Evolutionary conservation across 2,113 vertebrate species (phyloP), one percentile per base, ranked within the genome.

Genomic region (Gavialis gangeticus): DNA sequence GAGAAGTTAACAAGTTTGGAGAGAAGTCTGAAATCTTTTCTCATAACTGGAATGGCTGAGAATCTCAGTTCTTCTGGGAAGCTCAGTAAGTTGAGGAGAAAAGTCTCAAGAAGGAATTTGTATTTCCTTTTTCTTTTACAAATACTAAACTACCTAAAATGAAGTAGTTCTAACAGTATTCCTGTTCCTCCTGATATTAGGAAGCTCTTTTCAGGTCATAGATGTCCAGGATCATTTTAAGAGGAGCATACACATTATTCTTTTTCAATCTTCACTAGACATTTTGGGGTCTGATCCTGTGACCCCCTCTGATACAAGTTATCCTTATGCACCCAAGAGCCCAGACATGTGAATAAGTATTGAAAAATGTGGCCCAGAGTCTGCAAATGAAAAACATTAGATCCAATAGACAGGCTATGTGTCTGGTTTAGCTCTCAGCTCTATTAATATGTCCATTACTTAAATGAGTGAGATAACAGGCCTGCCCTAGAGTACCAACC

Each of bases 401-500:
- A 86, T 96, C 85, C 94, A 87, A 82, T 76, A 91, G 88, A 87
- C 77, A 75, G 30, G 28, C 34, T 57, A 8, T 75, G 93, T 84
- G 57, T 94, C 96, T 97, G 96, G 87, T 96, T 97, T 96, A 95
- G 93, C 91, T 96, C 95, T 97, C 92, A 91, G 60, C 80, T 75
- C 90, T 82, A 93, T 93, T 96, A 94, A 95, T 88, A 84, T 55
- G 19, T 92, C 92, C 60, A 66, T 94, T 85, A 90, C 88, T 92
- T 92, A 87, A 87, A 91, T 84, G 91, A 91, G 93, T 69, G 76
- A 92, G 91, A 96, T 97, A 95, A 89, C 92, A 97, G 92, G 87
- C 63, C 69, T 95, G 85, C 88, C 85, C 78, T 69, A 59, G 82
- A 94, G 87, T 93, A 91, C 93, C 75, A 96, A 67, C 90, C 85